Percentiles rank a stretch among this genome's conserved stretches.
Conservation (phyloP, 2,888 invertebrate species). For the Timema cristinae region DNA sequence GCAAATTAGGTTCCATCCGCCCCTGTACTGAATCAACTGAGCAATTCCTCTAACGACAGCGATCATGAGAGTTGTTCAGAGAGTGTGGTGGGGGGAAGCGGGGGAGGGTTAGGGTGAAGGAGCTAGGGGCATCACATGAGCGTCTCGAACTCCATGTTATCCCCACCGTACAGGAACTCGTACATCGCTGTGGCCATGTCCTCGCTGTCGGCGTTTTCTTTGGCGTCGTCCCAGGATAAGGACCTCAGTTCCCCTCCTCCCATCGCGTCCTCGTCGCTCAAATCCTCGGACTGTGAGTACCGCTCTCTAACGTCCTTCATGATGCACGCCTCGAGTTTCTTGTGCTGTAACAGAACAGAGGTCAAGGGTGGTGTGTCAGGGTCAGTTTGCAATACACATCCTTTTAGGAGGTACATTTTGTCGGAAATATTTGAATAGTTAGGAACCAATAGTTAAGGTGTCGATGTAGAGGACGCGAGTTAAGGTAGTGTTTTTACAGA, state of each 20-base stretch:
- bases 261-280: slow-evolving; percentile 36
- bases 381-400: no score
- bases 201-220: slow-evolving; percentile 35
- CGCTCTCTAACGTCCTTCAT: slow-evolving; percentile 66
- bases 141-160: slow-evolving; percentile 53
- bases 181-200: slow-evolving; percentile 50
- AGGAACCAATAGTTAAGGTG: no score
- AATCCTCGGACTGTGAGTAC: slow-evolving; percentile 45
- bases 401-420: no score
- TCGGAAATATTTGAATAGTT: no score
- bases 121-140: slow-evolving; percentile 15
- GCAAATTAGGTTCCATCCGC: no score
- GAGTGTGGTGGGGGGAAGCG: no score
- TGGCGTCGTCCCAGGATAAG: slow-evolving; percentile 25
- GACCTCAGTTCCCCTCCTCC: slow-evolving; percentile 32
- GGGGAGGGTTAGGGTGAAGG: not conserved
- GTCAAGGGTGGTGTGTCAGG: no score
- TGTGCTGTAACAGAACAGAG: slow-evolving; percentile 49
- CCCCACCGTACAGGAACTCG: slow-evolving; percentile 59
- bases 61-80: no score
- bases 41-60: no score
- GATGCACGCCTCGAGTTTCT: slow-evolving; percentile 66
- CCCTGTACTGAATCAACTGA: no score
- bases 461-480: no score
- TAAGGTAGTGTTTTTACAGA: no score